phyloP scores from a whole-genome alignment of 1,140 invertebrate genomes.

The Drosophila equinoxialis region DNA sequence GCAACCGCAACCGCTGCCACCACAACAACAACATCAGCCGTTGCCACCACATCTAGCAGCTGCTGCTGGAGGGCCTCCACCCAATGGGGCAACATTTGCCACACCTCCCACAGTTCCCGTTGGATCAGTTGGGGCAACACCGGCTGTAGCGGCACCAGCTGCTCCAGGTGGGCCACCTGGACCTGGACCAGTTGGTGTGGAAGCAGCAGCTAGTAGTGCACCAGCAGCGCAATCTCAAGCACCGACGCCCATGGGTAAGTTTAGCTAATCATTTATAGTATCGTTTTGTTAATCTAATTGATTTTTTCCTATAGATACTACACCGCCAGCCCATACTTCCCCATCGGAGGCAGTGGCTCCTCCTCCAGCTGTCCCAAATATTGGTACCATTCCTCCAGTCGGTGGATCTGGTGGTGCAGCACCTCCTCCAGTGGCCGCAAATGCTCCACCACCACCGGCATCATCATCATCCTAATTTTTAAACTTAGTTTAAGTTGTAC shows the following conservation, averaged over 20 bases:
- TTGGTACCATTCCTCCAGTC: constrained; percentile 60
- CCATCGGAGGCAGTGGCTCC: constrained; percentile 29
- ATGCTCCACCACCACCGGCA: constrained; percentile 53
- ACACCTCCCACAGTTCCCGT: constrained; percentile 43
- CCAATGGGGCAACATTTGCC: constrained; percentile 57
- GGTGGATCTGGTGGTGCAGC: constrained; percentile 4
- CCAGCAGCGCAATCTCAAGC: constrained; percentile 51
- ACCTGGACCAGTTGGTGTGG: constrained; percentile 31
- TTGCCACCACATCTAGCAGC: constrained; percentile 54
- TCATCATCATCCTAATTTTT: constrained; percentile 64
- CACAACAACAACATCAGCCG: constrained; percentile 59
- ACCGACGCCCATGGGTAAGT: constrained; percentile 73
- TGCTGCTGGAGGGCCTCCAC: constrained; percentile 35
- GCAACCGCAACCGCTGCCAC: constrained; percentile 40
- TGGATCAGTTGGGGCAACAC: constrained; percentile 22
- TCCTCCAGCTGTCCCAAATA: constrained; percentile 28
- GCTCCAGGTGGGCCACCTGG: constrained; percentile 5
- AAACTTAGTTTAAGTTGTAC: constrained; percentile 62
- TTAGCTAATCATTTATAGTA: background rate
- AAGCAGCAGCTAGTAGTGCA: constrained; percentile 24
- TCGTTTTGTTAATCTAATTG: background rate
- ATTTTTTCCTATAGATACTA: constrained; percentile 52
- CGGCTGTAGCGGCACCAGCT: background rate
- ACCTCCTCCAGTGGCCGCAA: constrained; percentile 26
- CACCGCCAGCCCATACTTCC: constrained; percentile 56